A percentile compares a stretch with the other conserved stretches of the same genome.
These are phyloP conservation scores for Pristionchus fissidentatus DNA, from an alignment of 2,888 invertebrate genomes.

Conservation along the genomic window DNA sequence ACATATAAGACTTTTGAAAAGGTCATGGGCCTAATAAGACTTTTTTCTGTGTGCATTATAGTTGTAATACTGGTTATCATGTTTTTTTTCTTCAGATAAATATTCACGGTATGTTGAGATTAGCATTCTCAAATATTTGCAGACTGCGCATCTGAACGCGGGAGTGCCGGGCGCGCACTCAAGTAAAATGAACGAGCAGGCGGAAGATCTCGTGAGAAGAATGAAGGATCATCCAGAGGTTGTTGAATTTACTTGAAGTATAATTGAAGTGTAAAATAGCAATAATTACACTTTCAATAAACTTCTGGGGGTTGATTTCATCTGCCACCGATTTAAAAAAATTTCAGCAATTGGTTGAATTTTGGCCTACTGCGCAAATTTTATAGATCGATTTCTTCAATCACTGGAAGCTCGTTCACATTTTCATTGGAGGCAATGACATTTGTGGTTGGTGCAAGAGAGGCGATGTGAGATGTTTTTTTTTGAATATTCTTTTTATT, in stretches of 20 bases:
- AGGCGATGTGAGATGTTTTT: conserved; percentile 46
- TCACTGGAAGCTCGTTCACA: conserved; percentile 70
- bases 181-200: conserved; percentile 60
- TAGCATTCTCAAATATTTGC: neutral
- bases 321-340: too few relatives aligned
- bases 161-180: conserved; percentile 68
- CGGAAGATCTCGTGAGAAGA: conserved; percentile 59
- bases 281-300: too few relatives aligned
- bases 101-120: neutral
- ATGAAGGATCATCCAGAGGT: conserved; percentile 63
- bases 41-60: neutral
- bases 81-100: neutral
- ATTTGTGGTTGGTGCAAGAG: conserved; percentile 64
- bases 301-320: too few relatives aligned
- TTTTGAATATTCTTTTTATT: neutral
- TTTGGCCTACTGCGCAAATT: too few relatives aligned
- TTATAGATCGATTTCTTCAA: conserved; percentile 61
- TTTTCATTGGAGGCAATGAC: conserved; percentile 71
- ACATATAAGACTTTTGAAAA: too few relatives aligned
- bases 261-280: too few relatives aligned
- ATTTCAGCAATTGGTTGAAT: too few relatives aligned
- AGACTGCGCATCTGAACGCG: conserved; percentile 61
- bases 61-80: neutral
- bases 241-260: neutral
- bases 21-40: too few relatives aligned